Percentiles rank a stretch among this genome's conserved stretches.
phyloP scores from a whole-genome alignment of 2,797 vertebrate species.

The Neosalanx taihuensis region DNA sequence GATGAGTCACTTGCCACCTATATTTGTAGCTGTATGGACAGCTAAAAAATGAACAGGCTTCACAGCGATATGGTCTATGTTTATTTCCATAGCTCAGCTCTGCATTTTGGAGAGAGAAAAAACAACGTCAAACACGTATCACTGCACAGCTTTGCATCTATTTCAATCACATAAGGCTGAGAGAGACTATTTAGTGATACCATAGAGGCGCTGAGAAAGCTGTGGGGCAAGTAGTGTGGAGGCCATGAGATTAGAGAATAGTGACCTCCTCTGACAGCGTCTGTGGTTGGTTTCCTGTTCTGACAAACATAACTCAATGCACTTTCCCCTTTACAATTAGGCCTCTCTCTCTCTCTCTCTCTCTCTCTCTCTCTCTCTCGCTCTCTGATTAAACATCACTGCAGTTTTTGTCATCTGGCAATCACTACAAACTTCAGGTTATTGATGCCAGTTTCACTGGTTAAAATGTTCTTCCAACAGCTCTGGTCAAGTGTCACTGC shows the following conservation, averaged over 20 bases:
- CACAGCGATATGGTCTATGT: slow-evolving; percentile 27
- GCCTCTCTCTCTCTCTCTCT: not conserved
- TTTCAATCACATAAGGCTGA: slow-evolving; percentile 73
- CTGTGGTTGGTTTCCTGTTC: slow-evolving; percentile 84
- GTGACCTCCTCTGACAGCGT: slow-evolving; percentile 76
- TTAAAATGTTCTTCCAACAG: too few relatives aligned
- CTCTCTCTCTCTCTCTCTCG: too few relatives aligned
- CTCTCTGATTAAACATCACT: too few relatives aligned
- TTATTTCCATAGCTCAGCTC: slow-evolving; percentile 39
- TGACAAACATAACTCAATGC: slow-evolving; percentile 21
- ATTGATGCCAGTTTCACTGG: too few relatives aligned
- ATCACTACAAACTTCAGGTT: too few relatives aligned
- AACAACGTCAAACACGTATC: slow-evolving; percentile 33
- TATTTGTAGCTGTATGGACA: not conserved
- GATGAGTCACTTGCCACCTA: not conserved
- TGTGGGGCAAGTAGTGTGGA: slow-evolving; percentile 14
- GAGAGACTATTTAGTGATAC: slow-evolving; percentile 51
- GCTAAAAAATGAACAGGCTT: not conserved
- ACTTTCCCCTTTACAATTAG: too few relatives aligned
- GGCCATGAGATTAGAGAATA: slow-evolving; percentile 67
- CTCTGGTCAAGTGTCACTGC: not conserved
- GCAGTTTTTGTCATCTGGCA: too few relatives aligned
- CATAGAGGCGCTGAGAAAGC: slow-evolving; percentile 54
- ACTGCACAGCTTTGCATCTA: slow-evolving; percentile 53
- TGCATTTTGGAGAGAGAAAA: slow-evolving; percentile 25